Evolutionary conservation across 1,140 invertebrate species (phyloP), one percentile per base, ranked within the genome.

Genomic region (Caenorhabditis brenneri): DNA sequence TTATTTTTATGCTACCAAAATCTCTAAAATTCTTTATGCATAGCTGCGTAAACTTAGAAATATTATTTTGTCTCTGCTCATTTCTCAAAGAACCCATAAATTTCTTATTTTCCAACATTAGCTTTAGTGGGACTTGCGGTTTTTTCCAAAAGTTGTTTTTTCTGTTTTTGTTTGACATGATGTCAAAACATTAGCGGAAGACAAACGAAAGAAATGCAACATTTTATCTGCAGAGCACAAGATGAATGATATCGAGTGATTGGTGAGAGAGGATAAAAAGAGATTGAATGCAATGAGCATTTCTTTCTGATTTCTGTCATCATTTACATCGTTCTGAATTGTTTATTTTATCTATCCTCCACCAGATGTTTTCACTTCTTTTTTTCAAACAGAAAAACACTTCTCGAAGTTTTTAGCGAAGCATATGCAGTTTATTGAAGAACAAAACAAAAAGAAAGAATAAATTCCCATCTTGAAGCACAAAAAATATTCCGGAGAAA

Each of bases 401-500:
- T 65, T 65, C 22, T 33, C 1, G 53, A 33, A 29, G 22, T 55
- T 65, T 33, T 74, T 15, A 12, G 65, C 65, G 65, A 74, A 74
- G 65, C 65, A 27, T 74, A 46, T 74, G 65, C 65, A 74, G 65
- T 74, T 74, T 74, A 74, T 74, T 74, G 6, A 42, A 74, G 65
- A 74, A 74, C 36, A 74, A 74, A 74, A 74, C 65, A 74, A 74
- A 42, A 74, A 74, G 36, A 42, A 42, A 74, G n/a, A 74, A n/a
- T 42, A 29, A 42, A 42, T 74, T 74, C 65, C 65, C 65, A 74
- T n/a, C 16, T 42, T 10, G 36, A 24, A 42, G 22, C 27, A 55
- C 53, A 7, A 39, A 12, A 74, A 74, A 42, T n/a, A 24, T 46
- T 74, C n/a, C n/a, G 24, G 29, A 74, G 33, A 24, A 74, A 74